Evolutionary conservation across 2,888 invertebrate species (phyloP).

Genomic region (Ditula angustiorana): DNA sequence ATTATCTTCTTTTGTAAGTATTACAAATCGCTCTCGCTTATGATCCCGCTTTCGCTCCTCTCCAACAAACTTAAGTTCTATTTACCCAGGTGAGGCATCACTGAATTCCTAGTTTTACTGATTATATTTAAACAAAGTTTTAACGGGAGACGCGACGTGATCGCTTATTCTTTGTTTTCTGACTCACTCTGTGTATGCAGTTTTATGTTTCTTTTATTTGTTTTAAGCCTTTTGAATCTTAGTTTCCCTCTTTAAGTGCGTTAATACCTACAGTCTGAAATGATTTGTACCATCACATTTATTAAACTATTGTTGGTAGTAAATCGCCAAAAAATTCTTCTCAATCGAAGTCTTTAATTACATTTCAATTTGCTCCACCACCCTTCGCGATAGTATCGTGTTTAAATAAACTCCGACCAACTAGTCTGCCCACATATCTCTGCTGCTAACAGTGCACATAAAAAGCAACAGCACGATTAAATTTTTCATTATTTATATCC

Average conservation of each 20-base stretch:
- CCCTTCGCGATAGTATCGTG: not conserved
- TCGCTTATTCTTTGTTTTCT: conserved; percentile 48
- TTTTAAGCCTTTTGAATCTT: conserved; percentile 5
- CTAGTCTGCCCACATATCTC: not conserved
- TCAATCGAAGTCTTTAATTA: not conserved
- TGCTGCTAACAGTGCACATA: not conserved
- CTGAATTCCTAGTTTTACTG: conserved; percentile 37
- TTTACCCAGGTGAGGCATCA: conserved; percentile 43
- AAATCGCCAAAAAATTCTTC: too few species aligned
- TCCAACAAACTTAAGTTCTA: conserved; percentile 9
- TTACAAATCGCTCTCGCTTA: not conserved
- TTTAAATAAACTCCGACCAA: not conserved
- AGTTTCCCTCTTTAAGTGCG: not conserved
- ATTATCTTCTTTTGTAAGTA: too few species aligned
- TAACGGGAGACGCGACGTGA: conserved; percentile 55
- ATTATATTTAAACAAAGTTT: conserved; percentile 52
- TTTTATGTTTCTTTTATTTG: conserved; percentile 26
- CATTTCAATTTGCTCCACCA: too few species aligned
- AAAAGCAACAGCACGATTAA: not conserved
- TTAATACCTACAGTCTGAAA: not conserved
- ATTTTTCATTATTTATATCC: conserved; percentile 9
- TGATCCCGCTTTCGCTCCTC: conserved; percentile 6
- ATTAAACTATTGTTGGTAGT: too few species aligned
- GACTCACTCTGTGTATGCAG: conserved; percentile 34
- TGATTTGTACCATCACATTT: not conserved